These are phyloP conservation scores for Tipula confusa DNA, from an alignment of 2,888 invertebrate species.

Conservation along the genomic window DNA sequence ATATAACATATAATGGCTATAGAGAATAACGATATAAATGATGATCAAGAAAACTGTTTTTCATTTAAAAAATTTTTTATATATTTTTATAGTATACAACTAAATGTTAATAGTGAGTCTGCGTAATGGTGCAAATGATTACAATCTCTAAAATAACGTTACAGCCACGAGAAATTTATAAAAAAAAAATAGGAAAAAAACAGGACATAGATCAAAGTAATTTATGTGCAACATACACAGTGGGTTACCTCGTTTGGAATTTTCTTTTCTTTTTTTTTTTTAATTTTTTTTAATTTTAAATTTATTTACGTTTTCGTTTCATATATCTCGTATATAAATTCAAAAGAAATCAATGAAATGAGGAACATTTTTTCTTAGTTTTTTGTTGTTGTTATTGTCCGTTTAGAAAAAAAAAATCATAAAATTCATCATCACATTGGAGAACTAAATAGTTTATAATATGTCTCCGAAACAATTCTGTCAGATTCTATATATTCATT, in stretches of 20 bases:
- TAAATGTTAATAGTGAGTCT: slow-evolving; percentile 7
- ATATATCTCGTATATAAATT: background rate
- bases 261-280: background rate
- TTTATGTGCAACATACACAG: slow-evolving; percentile 29
- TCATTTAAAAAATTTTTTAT: background rate
- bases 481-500: background rate
- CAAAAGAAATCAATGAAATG: slow-evolving; percentile 29
- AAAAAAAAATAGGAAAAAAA: background rate
- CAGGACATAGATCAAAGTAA: slow-evolving; percentile 30
- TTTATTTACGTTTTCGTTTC: background rate
- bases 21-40: background rate
- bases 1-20: background rate
- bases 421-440: background rate
- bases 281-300: background rate
- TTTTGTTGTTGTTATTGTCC: background rate
- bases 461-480: background rate
- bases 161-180: slow-evolving; percentile 26
- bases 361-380: background rate
- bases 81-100: background rate
- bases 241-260: slow-evolving; percentile 30
- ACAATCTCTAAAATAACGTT: slow-evolving; percentile 20
- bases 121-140: slow-evolving; percentile 28
- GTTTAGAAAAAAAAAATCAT: background rate
- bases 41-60: background rate
- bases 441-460: background rate